Percentiles rank a stretch among this genome's conserved stretches.
These are phyloP conservation scores for Listrodromus nycthemerus DNA, from an alignment of 2,888 invertebrate species.

Conservation along the genomic window DNA sequence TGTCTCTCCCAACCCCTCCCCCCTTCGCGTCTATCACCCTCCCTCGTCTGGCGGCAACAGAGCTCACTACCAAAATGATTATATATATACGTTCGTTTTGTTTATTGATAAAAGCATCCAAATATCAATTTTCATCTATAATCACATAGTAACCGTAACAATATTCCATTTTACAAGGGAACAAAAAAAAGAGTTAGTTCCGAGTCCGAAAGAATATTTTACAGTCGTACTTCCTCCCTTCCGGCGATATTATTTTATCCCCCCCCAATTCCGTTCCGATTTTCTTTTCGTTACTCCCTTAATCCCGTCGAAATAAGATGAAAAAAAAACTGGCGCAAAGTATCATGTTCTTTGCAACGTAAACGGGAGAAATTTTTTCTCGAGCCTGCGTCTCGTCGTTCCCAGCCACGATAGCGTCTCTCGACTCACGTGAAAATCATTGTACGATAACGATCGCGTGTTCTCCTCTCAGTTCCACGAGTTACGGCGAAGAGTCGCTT, in stretches of 20 bases:
- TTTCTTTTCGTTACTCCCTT: background rate
- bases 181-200: constrained; percentile 41
- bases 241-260: constrained; percentile 11
- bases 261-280: background rate
- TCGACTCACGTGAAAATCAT: constrained; percentile 18
- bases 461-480: background rate
- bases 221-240: constrained; percentile 66
- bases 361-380: background rate
- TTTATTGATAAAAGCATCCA: constrained; percentile 74
- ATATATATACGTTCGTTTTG: constrained; percentile 52
- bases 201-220: constrained; percentile 71
- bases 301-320: background rate
- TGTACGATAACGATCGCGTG: background rate
- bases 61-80: constrained; percentile 62
- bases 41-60: constrained; percentile 46
- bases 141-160: constrained; percentile 76
- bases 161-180: constrained; percentile 68
- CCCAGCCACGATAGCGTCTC: constrained; percentile 18
- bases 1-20: background rate
- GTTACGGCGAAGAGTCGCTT: background rate
- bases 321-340: background rate
- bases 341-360: background rate
- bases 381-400: constrained; percentile 1
- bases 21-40: background rate
- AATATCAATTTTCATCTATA: constrained; percentile 74